A percentile compares a stretch with the other conserved stretches of the same genome.
Conservation (phyloP, 1,140 invertebrate species). For the Leptestheria dahalacensis region DNA sequence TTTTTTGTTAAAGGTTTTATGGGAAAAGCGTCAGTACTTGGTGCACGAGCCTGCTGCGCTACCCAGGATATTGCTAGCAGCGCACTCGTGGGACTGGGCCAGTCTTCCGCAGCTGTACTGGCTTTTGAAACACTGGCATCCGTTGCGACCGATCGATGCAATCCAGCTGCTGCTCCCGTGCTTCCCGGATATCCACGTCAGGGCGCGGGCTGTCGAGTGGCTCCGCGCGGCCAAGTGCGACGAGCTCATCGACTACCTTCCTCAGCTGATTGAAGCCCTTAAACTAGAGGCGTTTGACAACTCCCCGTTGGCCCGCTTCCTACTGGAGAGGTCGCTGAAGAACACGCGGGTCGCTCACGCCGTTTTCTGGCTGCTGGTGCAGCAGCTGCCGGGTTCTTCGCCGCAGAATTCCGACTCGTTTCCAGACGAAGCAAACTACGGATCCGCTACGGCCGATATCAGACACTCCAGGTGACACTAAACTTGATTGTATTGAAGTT, state of each 20-base stretch:
- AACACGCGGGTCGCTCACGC: constrained; percentile 83
- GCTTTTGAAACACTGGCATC: constrained; percentile 63
- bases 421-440: constrained; percentile 22
- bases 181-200: constrained; percentile 76
- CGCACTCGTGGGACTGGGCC: constrained; percentile 74
- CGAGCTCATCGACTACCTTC: constrained; percentile 77
- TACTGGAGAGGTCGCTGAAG: constrained; percentile 65
- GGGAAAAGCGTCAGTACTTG: constrained; percentile 87
- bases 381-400: constrained; percentile 52
- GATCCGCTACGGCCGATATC: constrained; percentile 2
- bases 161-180: constrained; percentile 81
- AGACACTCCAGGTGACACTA: constrained; percentile 4
- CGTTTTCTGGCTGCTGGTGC: constrained; percentile 83
- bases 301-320: constrained; percentile 62
- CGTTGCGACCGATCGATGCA: constrained; percentile 68
- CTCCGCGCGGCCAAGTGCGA: constrained; percentile 64
- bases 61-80: constrained; percentile 77
- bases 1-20: constrained; percentile 47
- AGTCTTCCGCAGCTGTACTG: constrained; percentile 71
- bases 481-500: constrained; percentile 4
- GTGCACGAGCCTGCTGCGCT: constrained; percentile 67
- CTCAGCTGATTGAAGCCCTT: constrained; percentile 83
- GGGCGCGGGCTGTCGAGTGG: constrained; percentile 67
- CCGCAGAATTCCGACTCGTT: constrained; percentile 32
- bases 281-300: constrained; percentile 87